Evolutionary conservation across 1,140 invertebrate genomes (phyloP), one percentile per base, ranked within the genome.

Genomic region (Leptestheria dahalacensis): DNA sequence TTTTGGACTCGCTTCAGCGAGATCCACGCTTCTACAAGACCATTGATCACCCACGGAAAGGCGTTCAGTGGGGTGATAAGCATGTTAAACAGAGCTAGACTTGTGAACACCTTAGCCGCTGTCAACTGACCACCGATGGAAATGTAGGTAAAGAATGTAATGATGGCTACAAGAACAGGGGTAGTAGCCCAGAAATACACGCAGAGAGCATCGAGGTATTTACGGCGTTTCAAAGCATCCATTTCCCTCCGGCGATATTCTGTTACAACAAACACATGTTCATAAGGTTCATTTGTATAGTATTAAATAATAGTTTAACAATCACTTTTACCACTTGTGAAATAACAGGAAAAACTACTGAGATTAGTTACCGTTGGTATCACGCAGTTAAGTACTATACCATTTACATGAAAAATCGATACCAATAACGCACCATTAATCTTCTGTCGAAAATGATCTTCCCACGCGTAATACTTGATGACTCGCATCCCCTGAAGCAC

Each of bases 111-210:
- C 48, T 86, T 92, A 33, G 91, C 84, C 3, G 93, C 87, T 59
- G 82, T 84, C 1, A 98, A 75, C 56, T 77, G 68, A 66, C 94
- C 82, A 3, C 90, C 88, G 62, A 92, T 67, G 11, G 91, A 68
- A n/a, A 85, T 81, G 68, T 93, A 97, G 0, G 87, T 87, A 3
- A 80, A 78, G 68, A 99, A 93, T 0, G 93, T 97, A 1, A 95
- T 74, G 57, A 96, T 82, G 1, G 91, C 86, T 63, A 99, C 94
- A 1, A 97, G 68, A 49, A 97, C 87, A 0, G 95, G 95, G n/a
- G 95, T 97, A 6, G 91, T 94, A 1, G 95, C 96, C 96, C 96
- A 99, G 70, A 99, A 91, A 71, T 92, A 97, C 1, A 98, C 96
- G 75, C 95, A 99, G 51, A 96, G 72, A n/a, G 95, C 96, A 76